phyloP scores from a whole-genome alignment of 2,888 invertebrate species.

The Acleris literana region DNA sequence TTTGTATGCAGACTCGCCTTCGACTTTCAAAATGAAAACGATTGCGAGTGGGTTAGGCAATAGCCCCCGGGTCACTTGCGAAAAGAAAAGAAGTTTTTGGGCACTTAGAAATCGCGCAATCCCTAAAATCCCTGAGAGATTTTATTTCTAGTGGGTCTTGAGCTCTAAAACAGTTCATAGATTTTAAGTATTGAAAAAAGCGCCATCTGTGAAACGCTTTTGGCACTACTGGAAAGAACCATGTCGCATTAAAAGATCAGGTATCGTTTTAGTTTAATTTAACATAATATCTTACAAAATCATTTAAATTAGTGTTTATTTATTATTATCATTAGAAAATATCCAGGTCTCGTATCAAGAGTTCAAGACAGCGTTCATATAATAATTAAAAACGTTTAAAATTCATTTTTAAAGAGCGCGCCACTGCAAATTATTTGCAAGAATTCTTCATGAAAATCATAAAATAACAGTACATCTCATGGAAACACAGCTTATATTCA shows the following conservation, averaged over 20 bases:
- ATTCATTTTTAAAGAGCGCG: background rate
- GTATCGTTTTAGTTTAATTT: background rate
- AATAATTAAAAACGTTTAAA: background rate
- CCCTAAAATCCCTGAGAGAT: no score
- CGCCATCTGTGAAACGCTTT: conserved; percentile 18
- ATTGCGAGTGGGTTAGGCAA: no score
- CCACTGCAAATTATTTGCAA: background rate
- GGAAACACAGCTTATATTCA: no score
- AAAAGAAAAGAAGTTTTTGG: no score
- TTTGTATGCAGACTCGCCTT: no score
- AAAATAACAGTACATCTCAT: background rate
- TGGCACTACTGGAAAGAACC: background rate
- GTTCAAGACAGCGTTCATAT: no score
- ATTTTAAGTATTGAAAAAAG: background rate
- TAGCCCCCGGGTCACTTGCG: no score
- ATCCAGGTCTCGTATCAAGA: background rate
- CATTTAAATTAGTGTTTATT: background rate
- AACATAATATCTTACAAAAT: background rate
- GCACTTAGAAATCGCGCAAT: no score
- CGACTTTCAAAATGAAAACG: no score
- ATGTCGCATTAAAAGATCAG: conserved; percentile 5
- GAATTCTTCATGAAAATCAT: background rate
- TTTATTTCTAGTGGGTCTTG: no score
- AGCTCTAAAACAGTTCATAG: no score
- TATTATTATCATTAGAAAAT: background rate